Evolutionary conservation across 2,797 vertebrate species (phyloP).

Genomic region (Semotilus atromaculatus): DNA sequence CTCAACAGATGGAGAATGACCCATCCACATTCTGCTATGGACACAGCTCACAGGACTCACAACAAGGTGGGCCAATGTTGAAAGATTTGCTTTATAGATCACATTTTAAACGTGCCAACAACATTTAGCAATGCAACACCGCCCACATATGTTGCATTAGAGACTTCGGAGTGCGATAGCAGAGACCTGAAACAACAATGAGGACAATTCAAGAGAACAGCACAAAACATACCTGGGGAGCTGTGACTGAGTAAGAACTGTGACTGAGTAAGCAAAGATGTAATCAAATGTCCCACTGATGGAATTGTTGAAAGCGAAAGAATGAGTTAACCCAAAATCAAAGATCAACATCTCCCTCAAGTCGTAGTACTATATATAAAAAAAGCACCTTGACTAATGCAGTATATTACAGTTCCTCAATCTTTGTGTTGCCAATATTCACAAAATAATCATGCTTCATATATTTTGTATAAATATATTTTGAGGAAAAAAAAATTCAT

Average conservation of each 20-base stretch:
- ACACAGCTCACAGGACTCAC: slow-evolving; percentile 26
- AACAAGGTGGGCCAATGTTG: slow-evolving; percentile 7
- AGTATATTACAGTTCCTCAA: background rate
- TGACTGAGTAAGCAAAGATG: slow-evolving; percentile 29
- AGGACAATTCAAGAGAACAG: slow-evolving; percentile 5
- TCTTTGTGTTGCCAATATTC: background rate
- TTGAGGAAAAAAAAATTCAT: background rate
- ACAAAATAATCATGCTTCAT: background rate
- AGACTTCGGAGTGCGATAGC: background rate
- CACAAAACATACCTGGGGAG: background rate
- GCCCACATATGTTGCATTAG: slow-evolving; percentile 27
- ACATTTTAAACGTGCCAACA: slow-evolving; percentile 21
- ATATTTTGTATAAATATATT: background rate
- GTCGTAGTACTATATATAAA: background rate
- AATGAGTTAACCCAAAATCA: background rate
- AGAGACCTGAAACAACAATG: slow-evolving; percentile 5
- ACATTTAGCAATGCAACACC: slow-evolving; percentile 30
- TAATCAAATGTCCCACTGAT: background rate
- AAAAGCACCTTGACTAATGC: background rate
- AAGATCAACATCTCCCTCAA: background rate
- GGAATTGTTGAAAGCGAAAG: background rate
- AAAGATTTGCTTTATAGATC: slow-evolving; percentile 32
- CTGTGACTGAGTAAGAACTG: background rate
- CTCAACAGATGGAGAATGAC: slow-evolving; percentile 32
- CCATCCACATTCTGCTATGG: slow-evolving; percentile 11